phyloP scores from a whole-genome alignment of 2,113 vertebrate species.

The Ivindomyrus marchei region DNA sequence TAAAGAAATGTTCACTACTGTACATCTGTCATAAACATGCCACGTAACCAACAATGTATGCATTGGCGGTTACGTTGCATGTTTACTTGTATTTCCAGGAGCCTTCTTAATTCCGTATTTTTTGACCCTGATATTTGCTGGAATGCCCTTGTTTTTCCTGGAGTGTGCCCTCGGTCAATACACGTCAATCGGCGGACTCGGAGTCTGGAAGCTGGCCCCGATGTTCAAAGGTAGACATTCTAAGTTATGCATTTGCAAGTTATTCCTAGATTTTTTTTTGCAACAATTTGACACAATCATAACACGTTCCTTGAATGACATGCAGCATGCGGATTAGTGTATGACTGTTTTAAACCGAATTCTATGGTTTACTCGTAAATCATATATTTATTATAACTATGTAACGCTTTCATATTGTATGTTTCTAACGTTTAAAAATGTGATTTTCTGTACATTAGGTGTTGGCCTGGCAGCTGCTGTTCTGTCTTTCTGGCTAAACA shows the following conservation, averaged over 20 bases:
- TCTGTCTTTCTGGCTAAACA: conserved; percentile 96
- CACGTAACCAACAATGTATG: background rate
- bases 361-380: background rate
- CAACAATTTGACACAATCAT: background rate
- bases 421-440: background rate
- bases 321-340: background rate
- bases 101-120: conserved; percentile 98
- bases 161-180: conserved; percentile 91
- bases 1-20: background rate
- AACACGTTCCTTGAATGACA: background rate
- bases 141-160: conserved; percentile 89
- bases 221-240: conserved; percentile 88
- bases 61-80: background rate
- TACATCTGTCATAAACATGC: background rate
- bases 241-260: background rate
- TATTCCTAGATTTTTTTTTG: background rate
- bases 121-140: conserved; percentile 94
- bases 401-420: background rate
- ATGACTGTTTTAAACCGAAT: background rate
- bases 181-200: conserved; percentile 91
- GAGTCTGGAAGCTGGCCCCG: conserved; percentile 95
- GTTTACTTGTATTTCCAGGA: conserved; percentile 54
- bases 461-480: conserved; percentile 94
- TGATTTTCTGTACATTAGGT: conserved; percentile 54
- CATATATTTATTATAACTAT: background rate